Conservation (phyloP, 1,140 invertebrate species). For the Solenopsis fugax region DNA sequence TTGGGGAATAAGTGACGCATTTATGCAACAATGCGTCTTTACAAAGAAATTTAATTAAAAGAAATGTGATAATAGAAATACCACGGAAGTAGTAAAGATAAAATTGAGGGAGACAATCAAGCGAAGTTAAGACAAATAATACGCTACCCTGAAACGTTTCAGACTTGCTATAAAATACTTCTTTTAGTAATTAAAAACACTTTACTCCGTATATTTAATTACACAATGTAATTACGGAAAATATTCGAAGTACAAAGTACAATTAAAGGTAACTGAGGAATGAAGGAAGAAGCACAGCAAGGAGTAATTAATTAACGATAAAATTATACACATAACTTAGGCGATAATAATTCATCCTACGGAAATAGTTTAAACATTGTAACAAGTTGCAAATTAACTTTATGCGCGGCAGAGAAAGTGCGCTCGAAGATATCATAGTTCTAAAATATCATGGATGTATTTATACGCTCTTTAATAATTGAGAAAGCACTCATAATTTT, state of each 20-base stretch:
- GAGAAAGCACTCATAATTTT: constrained; percentile 18
- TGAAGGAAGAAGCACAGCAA: neutral
- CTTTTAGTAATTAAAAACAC: neutral
- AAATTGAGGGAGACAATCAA: neutral
- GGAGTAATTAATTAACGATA: neutral
- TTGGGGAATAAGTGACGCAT: constrained; percentile 4
- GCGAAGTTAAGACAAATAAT: neutral
- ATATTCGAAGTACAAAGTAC: neutral
- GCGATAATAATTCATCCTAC: neutral
- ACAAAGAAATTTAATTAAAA: neutral
- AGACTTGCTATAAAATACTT: neutral
- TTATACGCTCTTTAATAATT: constrained; percentile 24
- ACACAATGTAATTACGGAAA: neutral
- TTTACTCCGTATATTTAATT: neutral
- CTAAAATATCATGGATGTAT: neutral
- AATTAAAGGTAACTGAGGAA: constrained; percentile 1
- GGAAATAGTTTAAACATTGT: neutral
- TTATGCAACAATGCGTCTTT: neutral
- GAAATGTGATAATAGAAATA: neutral
- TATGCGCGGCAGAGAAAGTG: neutral
- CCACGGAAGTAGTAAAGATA: neutral
- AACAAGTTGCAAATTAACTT: constrained; percentile 5
- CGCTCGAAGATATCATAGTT: neutral
- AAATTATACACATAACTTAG: constrained; percentile 7
- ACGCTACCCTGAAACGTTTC: neutral